Evolutionary conservation across 2,888 invertebrate genomes (phyloP), one percentile per base, ranked within the genome.

Genomic region (Lumbricus terrestris): DNA sequence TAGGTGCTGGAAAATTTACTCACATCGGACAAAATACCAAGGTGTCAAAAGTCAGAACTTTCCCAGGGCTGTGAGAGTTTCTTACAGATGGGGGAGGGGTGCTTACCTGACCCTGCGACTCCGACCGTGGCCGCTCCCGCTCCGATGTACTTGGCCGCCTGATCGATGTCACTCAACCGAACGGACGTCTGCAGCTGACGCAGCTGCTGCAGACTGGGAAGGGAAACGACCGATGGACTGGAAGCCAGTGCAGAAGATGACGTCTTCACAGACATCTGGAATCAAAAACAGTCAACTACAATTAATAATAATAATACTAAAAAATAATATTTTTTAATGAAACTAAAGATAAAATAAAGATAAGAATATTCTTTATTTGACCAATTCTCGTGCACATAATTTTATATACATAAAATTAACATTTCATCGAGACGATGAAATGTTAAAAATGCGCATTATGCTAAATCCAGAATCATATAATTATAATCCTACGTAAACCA

Each of bases 121-220:
- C 99, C 99, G 94, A 99, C 99, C 95, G 99, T 99, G 95, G 99
- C 99, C 95, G 99, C 99, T 95, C 99, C 99, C 96, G 99, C 99
- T 96, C 99, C 99, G 96, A 99, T 99, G 96, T 99, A 99, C 96
- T 99, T 99, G 95, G 99, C 99, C 95, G 99, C 99, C 93, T 99
- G 98, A 96, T 99, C 99, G 96, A 99, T 99, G 96, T 99, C 99
- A 95, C 97, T 97, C 93, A 97, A 97, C 89, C 94, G 93, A 90
- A 94, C 94, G 92, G 95, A 94, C 34, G 95, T 95, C 92, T 95
- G 95, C 92, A 95, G 93, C 91, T 92, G 92, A 90, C 94, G 92
- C 38, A 91, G 38, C 91, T 90, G 90, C 33, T 85, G 85, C 85
- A 85, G 20, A 37, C 85, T 37, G 23, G 85, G 85, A 35, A 85